Base-by-base conservation (phyloP, 2,797 vertebrate species). In the Urosaurus nigricauda region DNA sequence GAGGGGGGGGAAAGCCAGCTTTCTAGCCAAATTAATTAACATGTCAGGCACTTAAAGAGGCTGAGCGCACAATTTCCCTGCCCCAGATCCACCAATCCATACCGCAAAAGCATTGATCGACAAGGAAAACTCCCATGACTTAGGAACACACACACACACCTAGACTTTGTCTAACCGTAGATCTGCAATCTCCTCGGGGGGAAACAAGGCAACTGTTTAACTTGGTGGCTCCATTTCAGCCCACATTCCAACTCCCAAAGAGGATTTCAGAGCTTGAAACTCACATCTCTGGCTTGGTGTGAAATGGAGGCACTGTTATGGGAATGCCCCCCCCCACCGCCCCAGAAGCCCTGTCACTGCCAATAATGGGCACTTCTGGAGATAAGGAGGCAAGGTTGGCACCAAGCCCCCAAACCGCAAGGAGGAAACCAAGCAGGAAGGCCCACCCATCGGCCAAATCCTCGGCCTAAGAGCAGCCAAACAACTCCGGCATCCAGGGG, bases 1-100 rank as follows among this genome's bases (percentile, higher is more conserved):
- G 78, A 32, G 19, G 93, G 92, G 19, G 93, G 92, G 92, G 92
- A 89, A 85, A 70, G 85, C 58, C 63, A 86, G 88, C 89, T 92
- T 94, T 85, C 37, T 85, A 92, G 93, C 93, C 93, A 56, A 91
- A 93, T 94, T 92, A 51, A 95, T 94, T 94, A 93, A 89, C 94
- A 92, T 92, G 87, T 87, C 91, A 93, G 91, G 90, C 90, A 92
- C 58, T 92, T 29, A 88, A 88, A 92, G 77, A 91, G 93, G 93
- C 93, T 93, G 94, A 53, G 47, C 73, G 37, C 75, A n/a, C n/a
- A 35, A 79, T 78, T 85, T 83, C 29, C 90, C 92, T 90, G 92
- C 90, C 19, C 90, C 87, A 74, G 90, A 94, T 93, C 94, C 94
- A 90, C 93, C 90, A 93, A 92, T 2, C 88, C 87, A 63, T 88